Conservation (phyloP, 2,888 invertebrate species). For the Tinea pellionella region DNA sequence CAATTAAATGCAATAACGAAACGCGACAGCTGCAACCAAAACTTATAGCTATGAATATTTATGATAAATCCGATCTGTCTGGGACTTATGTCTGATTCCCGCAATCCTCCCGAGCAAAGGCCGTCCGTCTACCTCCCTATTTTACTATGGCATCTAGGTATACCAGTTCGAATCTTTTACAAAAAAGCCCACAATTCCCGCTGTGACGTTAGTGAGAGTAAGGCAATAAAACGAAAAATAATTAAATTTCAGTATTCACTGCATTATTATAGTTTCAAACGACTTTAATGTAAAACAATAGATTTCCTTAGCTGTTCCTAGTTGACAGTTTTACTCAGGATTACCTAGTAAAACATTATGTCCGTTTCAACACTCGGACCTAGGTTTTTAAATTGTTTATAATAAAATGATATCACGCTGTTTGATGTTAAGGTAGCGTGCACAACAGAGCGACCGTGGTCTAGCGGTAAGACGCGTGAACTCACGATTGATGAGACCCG, state of each 20-base stretch:
- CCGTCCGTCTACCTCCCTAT: not conserved
- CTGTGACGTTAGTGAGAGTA: too few relatives aligned
- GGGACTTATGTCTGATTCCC: slow-evolving; percentile 4
- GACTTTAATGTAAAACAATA: not conserved
- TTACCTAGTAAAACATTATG: not conserved
- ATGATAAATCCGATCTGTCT: slow-evolving; percentile 14
- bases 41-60: slow-evolving; percentile 15
- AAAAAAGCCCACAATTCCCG: too few relatives aligned
- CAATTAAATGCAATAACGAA: slow-evolving; percentile 14
- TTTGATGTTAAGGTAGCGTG: too few relatives aligned
- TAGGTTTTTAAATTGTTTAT: too few relatives aligned
- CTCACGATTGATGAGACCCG: too few relatives aligned
- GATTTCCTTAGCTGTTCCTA: not conserved
- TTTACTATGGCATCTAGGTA: too few relatives aligned
- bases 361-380: too few relatives aligned
- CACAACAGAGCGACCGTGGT: too few relatives aligned
- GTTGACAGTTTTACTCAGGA: not conserved
- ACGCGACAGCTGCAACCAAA: slow-evolving; percentile 14
- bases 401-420: too few relatives aligned
- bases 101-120: not conserved
- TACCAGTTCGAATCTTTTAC: too few relatives aligned
- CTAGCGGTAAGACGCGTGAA: too few relatives aligned
- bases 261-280: not conserved
- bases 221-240: too few relatives aligned
- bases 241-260: not conserved